phyloP scores from a whole-genome alignment of 2,797 vertebrate genomes.

The Cheirogaleus major region DNA sequence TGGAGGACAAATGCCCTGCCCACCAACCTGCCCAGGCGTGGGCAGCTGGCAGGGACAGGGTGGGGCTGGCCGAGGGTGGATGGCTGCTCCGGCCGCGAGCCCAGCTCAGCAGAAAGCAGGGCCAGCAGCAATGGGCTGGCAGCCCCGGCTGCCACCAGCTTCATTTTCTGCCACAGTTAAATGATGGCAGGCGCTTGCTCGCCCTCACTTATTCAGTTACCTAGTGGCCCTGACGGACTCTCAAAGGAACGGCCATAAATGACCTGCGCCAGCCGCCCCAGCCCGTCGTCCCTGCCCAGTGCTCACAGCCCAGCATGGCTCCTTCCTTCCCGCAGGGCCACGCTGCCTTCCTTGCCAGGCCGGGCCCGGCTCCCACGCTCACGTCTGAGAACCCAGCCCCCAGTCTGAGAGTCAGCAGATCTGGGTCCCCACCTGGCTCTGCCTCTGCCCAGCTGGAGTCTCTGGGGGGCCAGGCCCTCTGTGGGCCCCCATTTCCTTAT shows the following conservation, averaged over 20 bases:
- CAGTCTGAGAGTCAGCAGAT: neutral
- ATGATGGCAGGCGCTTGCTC: conserved; percentile 51
- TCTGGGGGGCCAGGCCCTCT: neutral
- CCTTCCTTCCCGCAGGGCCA: neutral
- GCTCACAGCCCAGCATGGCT: neutral
- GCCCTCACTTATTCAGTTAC: conserved; percentile 75
- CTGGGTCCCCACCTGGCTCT: neutral
- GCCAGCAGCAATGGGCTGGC: conserved; percentile 20
- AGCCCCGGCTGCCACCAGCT: conserved; percentile 70
- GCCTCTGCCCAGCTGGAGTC: accelerated
- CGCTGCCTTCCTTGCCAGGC: accelerated
- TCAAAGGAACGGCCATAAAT: conserved; percentile 60
- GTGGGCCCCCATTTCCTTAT: neutral
- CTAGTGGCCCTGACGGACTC: conserved; percentile 65
- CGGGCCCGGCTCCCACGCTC: neutral
- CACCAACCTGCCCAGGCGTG: accelerated
- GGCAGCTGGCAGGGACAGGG: neutral
- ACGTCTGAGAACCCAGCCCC: neutral
- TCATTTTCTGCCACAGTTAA: conserved; percentile 78
- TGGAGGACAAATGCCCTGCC: neutral
- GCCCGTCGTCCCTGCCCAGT: neutral
- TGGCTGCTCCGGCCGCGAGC: neutral
- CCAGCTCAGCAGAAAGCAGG: conserved; percentile 68
- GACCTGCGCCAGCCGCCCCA: neutral
- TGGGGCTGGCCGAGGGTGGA: neutral